phyloP scores from a whole-genome alignment of 2,888 invertebrate genomes.

The Lingula anatina region DNA sequence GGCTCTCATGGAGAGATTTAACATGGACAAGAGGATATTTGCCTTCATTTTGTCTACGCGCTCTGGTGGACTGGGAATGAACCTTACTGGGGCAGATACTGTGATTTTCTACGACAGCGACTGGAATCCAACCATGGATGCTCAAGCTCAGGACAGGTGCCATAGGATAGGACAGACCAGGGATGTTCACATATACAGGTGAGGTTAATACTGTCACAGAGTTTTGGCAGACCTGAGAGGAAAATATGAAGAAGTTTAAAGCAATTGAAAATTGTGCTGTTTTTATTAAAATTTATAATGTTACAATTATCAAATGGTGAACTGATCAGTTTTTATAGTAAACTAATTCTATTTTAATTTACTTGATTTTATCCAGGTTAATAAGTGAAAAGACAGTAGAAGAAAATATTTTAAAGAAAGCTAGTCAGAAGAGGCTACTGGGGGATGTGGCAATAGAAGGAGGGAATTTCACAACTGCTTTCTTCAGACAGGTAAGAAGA shows the following conservation, averaged over 20 bases:
- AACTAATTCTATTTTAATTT: too few species aligned
- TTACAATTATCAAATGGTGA: too few species aligned
- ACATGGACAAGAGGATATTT: constrained; percentile 90
- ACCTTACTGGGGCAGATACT: constrained; percentile 97
- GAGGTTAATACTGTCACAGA: constrained; percentile 9
- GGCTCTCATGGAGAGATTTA: constrained; percentile 94
- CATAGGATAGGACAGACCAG: constrained; percentile 99
- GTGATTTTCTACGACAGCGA: constrained; percentile 99
- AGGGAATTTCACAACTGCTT: constrained; percentile 96
- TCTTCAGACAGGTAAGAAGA: constrained; percentile 72
- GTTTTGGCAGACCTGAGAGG: too few species aligned
- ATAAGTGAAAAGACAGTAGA: constrained; percentile 96
- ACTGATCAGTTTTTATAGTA: too few species aligned
- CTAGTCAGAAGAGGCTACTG: constrained; percentile 91
- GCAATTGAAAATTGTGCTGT: too few species aligned
- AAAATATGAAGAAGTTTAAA: too few species aligned
- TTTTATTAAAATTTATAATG: too few species aligned
- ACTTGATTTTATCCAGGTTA: constrained; percentile 71
- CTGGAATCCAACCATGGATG: constrained; percentile 99
- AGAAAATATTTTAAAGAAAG: constrained; percentile 98
- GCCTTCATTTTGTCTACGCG: constrained; percentile 96
- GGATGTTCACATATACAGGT: constrained; percentile 94
- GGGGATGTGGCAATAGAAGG: constrained; percentile 98
- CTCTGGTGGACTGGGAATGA: constrained; percentile 95
- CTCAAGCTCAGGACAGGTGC: constrained; percentile 71